Evolutionary conservation across 1,140 invertebrate genomes (phyloP).

Genomic region (Lepidurus packardi): DNA sequence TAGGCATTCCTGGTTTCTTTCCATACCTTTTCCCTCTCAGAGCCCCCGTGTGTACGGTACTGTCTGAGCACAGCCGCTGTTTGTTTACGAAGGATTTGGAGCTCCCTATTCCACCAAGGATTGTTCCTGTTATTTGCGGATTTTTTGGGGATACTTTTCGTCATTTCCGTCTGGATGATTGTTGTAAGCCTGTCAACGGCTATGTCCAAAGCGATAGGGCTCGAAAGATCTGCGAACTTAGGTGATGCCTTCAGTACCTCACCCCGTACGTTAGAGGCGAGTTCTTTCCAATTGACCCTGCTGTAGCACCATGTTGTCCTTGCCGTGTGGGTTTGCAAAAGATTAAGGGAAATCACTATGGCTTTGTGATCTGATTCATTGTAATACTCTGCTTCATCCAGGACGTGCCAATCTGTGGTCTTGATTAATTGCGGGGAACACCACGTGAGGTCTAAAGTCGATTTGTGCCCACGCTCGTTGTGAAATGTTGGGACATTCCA

Average conservation of each 20-base stretch:
- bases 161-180: not conserved
- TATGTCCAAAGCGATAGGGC: not conserved
- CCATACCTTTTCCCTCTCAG: slow-evolving; percentile 1
- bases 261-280: not conserved
- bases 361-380: slow-evolving; percentile 23
- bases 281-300: not conserved
- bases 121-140: not conserved
- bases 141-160: not conserved
- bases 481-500: slow-evolving; percentile 17
- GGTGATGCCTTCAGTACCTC: not conserved
- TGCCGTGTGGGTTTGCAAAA: not conserved
- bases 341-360: not conserved
- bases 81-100: not conserved
- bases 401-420: not conserved
- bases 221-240: not conserved
- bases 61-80: not conserved
- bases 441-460: slow-evolving; percentile 22
- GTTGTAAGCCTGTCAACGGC: not conserved
- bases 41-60: not conserved
- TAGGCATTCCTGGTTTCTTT: not conserved
- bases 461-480: slow-evolving; percentile 24
- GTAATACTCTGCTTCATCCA: slow-evolving; percentile 6
- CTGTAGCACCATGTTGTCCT: not conserved
- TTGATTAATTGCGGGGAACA: not conserved
- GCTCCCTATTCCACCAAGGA: not conserved